These are phyloP conservation scores for Fulmarus glacialis DNA, from an alignment of 2,113 vertebrate genomes.

Conservation along the genomic window DNA sequence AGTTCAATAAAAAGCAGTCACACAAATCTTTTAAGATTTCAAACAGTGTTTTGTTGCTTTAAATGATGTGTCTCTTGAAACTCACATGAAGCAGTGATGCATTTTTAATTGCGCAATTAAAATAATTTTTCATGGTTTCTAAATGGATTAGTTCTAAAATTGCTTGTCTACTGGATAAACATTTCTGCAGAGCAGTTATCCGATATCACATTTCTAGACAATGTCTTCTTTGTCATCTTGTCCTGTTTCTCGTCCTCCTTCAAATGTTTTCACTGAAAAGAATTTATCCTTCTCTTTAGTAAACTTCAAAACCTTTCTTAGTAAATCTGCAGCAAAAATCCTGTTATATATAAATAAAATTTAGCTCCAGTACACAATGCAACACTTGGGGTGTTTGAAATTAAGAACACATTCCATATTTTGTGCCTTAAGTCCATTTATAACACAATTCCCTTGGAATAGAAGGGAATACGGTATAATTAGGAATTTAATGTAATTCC, in stretches of 20 bases:
- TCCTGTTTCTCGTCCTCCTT: not conserved
- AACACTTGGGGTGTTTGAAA: not conserved
- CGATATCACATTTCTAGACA: not conserved
- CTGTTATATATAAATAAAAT: not conserved
- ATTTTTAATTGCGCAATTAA: not conserved
- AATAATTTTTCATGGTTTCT: not conserved
- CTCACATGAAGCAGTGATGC: not conserved
- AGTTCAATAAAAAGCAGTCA: not conserved
- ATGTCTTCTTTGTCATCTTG: constrained; percentile 1
- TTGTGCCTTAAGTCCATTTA: not conserved
- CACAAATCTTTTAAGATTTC: not conserved
- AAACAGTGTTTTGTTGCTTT: not conserved
- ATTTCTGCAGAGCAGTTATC: not conserved
- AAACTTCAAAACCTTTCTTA: not conserved
- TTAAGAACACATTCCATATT: not conserved
- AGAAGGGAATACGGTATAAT: not conserved
- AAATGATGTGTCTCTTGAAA: not conserved
- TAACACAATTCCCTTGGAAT: not conserved
- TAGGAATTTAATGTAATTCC: not conserved
- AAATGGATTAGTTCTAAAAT: constrained; percentile 19
- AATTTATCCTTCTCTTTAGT: not conserved
- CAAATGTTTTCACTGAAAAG: not conserved
- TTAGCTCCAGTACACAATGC: not conserved
- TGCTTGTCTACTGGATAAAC: not conserved
- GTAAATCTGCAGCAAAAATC: not conserved